These are phyloP conservation scores for Petrocephalus schoutedeni DNA, from an alignment of 2,797 vertebrate species.

Conservation along the genomic window DNA sequence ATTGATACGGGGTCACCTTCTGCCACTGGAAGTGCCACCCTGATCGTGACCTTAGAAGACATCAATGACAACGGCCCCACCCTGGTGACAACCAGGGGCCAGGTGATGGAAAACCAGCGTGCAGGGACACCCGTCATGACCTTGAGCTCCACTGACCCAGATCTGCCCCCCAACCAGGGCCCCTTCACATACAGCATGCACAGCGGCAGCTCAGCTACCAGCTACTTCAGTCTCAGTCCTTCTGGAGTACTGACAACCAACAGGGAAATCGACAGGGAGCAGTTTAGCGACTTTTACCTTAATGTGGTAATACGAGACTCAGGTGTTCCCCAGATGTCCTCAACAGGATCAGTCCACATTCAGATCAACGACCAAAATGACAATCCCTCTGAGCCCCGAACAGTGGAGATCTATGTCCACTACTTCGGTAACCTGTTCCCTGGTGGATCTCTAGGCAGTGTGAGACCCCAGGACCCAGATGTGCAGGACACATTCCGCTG, in stretches of 20 bases:
- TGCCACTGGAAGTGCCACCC: slow-evolving; percentile 79
- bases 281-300: slow-evolving; percentile 85
- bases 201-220: slow-evolving; percentile 76
- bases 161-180: slow-evolving; percentile 91
- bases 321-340: slow-evolving; percentile 94
- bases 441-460: slow-evolving; percentile 81
- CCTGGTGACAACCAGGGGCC: slow-evolving; percentile 69
- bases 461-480: slow-evolving; percentile 89
- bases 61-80: slow-evolving; percentile 94
- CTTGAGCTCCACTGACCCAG: slow-evolving; percentile 78
- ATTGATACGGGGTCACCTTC: slow-evolving; percentile 83
- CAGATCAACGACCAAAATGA: slow-evolving; percentile 89
- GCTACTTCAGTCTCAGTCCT: slow-evolving; percentile 83
- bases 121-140: slow-evolving; percentile 78
- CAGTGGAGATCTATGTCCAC: slow-evolving; percentile 86
- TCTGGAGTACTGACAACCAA: slow-evolving; percentile 80
- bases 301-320: slow-evolving; percentile 86
- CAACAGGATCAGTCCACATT: slow-evolving; percentile 86
- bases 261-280: slow-evolving; percentile 89
- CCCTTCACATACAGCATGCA: slow-evolving; percentile 85
- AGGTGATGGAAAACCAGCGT: slow-evolving; percentile 87
- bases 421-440: slow-evolving; percentile 91
- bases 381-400: slow-evolving; percentile 87
- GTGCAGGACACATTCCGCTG: slow-evolving; percentile 86
- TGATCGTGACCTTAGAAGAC: slow-evolving; percentile 89